Evolutionary conservation across 1,140 invertebrate genomes (phyloP).

Genomic region (Zophobas atratus): DNA sequence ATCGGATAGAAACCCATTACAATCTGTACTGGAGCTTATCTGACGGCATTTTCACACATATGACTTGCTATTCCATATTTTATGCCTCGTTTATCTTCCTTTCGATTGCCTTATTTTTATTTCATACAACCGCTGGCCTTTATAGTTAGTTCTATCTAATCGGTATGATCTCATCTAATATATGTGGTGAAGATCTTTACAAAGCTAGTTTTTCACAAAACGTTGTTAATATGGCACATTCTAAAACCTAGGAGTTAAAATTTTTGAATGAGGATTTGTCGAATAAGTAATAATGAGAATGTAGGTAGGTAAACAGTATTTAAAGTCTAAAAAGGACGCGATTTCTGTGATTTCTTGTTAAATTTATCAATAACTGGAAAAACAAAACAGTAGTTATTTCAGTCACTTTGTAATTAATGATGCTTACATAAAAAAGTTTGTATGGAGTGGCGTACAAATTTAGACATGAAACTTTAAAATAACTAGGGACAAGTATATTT

Average conservation of each 20-base stretch:
- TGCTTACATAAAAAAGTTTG: not conserved
- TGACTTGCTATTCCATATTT: conserved; percentile 35
- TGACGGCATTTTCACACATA: conserved; percentile 40
- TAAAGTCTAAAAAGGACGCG: too few species aligned
- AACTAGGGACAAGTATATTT: too few species aligned
- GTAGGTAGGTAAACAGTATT: too few species aligned
- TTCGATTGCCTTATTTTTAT: conserved; percentile 35
- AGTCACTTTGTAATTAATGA: not conserved
- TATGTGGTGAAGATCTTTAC: not conserved
- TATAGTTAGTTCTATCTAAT: conserved; percentile 26
- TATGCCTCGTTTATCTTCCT: conserved; percentile 36
- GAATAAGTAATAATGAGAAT: too few species aligned
- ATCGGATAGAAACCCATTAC: conserved; percentile 35
- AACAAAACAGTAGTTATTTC: not conserved
- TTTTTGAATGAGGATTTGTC: too few species aligned
- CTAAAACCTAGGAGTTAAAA: too few species aligned
- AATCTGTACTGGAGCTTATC: conserved; percentile 34
- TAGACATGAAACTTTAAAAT: too few species aligned
- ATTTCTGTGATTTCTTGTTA: too few species aligned
- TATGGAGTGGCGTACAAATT: not conserved
- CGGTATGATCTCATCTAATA: conserved; percentile 30
- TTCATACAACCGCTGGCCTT: conserved; percentile 19
- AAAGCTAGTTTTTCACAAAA: too few species aligned
- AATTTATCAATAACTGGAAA: not conserved
- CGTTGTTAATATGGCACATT: too few species aligned